These are phyloP conservation scores for Lichenostomus cassidix DNA, from an alignment of 2,113 vertebrate species.

Conservation along the genomic window DNA sequence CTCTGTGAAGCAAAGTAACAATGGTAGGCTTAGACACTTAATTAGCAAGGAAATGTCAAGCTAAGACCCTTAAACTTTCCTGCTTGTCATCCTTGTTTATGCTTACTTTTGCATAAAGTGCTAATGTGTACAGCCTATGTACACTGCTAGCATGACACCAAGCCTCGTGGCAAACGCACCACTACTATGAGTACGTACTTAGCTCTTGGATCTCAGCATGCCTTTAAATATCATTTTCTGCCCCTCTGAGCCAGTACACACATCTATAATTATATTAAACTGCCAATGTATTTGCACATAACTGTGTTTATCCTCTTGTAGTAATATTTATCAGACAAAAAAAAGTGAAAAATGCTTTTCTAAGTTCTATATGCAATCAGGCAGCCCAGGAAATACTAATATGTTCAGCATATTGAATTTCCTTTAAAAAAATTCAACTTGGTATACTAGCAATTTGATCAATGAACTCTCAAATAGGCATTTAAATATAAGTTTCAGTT, in stretches of 20 bases:
- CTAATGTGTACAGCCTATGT: background rate
- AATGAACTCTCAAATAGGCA: background rate
- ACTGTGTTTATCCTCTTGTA: background rate
- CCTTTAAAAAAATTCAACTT: background rate
- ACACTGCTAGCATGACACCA: background rate
- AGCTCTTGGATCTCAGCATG: background rate
- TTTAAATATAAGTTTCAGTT: background rate
- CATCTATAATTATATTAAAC: background rate
- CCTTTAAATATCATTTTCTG: background rate
- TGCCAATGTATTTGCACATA: background rate
- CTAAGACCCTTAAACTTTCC: background rate
- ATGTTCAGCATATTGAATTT: background rate
- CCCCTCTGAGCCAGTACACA: background rate
- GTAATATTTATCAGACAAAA: background rate
- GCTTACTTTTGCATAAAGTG: background rate
- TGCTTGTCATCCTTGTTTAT: background rate
- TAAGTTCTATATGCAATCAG: background rate
- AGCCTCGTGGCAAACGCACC: background rate
- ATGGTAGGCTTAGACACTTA: background rate
- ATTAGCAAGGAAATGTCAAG: background rate
- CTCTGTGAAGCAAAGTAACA: background rate
- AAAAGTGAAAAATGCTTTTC: background rate
- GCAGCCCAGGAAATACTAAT: background rate
- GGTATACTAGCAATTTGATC: background rate
- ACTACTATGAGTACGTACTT: background rate